These are phyloP conservation scores for Chelidonichthys spinosus DNA, from an alignment of 2,797 vertebrate genomes.

Conservation along the genomic window DNA sequence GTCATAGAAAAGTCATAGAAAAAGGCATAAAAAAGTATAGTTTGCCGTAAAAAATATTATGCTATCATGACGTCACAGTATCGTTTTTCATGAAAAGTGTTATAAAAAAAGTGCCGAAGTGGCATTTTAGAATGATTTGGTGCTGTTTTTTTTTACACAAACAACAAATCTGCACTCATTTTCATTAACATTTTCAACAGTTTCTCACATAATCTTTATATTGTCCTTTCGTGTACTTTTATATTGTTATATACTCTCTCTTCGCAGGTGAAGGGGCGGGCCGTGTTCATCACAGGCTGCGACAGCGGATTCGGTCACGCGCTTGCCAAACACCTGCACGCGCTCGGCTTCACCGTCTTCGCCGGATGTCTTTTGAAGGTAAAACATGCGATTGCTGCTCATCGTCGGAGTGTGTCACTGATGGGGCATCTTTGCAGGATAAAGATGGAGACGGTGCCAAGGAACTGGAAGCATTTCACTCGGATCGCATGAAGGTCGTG, in stretches of 20 bases:
- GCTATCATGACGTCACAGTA: background rate
- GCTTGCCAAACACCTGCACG: conserved; percentile 87
- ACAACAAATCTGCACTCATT: too few species aligned
- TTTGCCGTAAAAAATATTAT: background rate
- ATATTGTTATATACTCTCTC: background rate
- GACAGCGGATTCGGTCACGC: conserved; percentile 90
- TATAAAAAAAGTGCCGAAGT: too few species aligned
- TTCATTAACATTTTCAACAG: too few species aligned
- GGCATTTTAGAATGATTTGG: too few species aligned
- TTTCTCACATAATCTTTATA: background rate
- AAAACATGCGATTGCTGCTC: background rate
- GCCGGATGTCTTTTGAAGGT: conserved; percentile 90
- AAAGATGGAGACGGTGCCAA: conserved; percentile 85
- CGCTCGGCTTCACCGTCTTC: conserved; percentile 88
- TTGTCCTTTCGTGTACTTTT: background rate
- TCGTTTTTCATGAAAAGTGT: too few species aligned
- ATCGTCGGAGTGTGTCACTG: too few species aligned
- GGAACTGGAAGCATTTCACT: conserved; percentile 84
- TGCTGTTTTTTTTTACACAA: too few species aligned
- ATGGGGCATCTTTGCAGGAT: conserved; percentile 69
- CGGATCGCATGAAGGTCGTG: conserved; percentile 87
- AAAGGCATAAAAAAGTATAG: background rate
- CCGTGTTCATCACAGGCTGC: conserved; percentile 89
- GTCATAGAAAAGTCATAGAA: background rate
- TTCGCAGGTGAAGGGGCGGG: conserved; percentile 86